Conservation (phyloP, 53 echinoderm and acorn worm species). For the Holothuria leucospilota region DNA sequence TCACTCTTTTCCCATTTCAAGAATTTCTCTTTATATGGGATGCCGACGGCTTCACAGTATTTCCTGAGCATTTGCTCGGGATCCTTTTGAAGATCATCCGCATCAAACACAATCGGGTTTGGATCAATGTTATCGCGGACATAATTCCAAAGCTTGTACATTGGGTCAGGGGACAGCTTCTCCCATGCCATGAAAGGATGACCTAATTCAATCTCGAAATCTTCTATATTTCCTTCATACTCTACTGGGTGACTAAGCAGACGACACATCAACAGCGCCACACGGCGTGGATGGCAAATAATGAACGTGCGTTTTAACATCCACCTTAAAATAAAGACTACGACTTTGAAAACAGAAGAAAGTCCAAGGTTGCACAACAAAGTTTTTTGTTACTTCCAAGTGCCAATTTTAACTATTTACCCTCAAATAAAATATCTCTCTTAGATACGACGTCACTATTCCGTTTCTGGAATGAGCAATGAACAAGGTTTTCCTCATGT, state of each 20-base stretch:
- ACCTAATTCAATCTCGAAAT: constrained; percentile 5
- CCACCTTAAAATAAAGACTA: not conserved
- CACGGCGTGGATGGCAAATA: constrained; percentile 6
- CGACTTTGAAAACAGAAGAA: too few relatives aligned
- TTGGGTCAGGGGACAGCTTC: too few relatives aligned
- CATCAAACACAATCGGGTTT: constrained; percentile 35
- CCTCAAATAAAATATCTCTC: too few relatives aligned
- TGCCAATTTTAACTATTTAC: too few relatives aligned
- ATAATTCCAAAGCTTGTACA: not conserved
- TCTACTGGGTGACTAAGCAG: not conserved
- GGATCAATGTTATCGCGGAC: constrained; percentile 21
- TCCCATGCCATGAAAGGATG: too few relatives aligned
- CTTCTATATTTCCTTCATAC: constrained; percentile 7
- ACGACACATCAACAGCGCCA: not conserved
- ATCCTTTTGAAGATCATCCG: constrained; percentile 34
- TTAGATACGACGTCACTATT: too few relatives aligned
- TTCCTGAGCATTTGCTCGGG: constrained; percentile 25
- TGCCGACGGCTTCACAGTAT: not conserved
- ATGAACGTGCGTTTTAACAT: constrained; percentile 37
- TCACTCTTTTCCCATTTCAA: not conserved
- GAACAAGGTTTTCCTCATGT: too few relatives aligned
- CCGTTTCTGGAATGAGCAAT: too few relatives aligned
- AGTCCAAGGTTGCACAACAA: too few relatives aligned
- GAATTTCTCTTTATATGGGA: not conserved
- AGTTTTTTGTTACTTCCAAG: too few relatives aligned